Percentiles rank a stretch among this genome's conserved stretches.
phyloP scores from a whole-genome alignment of 2,888 invertebrate genomes.

The Eupithecia exiguata region DNA sequence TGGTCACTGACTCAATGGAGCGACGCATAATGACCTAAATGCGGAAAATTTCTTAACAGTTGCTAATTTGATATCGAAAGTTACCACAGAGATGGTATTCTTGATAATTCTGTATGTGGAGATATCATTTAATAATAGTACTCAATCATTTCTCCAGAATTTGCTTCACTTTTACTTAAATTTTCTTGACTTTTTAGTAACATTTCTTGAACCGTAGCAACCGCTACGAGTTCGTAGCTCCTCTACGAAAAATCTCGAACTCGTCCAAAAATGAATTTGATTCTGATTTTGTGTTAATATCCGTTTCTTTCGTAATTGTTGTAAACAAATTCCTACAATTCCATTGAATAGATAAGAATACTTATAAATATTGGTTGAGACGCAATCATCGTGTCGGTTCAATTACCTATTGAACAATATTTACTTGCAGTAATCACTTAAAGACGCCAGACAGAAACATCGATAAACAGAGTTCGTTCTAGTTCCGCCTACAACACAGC shows the following conservation, averaged over 20 bases:
- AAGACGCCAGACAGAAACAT: constrained; percentile 7
- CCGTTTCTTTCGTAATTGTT: not conserved
- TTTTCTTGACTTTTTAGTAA: not conserved
- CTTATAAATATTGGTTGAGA: constrained; percentile 33
- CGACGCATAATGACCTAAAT: constrained; percentile 41
- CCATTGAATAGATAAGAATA: constrained; percentile 42
- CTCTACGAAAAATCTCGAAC: constrained; percentile 21
- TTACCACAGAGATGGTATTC: not conserved
- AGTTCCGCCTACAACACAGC: not conserved
- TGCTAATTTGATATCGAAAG: not conserved
- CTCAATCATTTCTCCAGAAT: not conserved
- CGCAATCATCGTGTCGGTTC: constrained; percentile 37
- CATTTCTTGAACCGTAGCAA: constrained; percentile 7
- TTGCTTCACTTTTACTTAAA: not conserved
- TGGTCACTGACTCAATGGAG: constrained; percentile 77
- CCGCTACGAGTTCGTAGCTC: constrained; percentile 32
- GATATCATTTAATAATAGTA: not conserved
- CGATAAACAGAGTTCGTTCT: constrained; percentile 11
- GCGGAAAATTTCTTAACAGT: constrained; percentile 37
- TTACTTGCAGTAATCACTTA: constrained; percentile 33
- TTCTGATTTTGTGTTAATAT: not conserved
- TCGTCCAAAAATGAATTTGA: not conserved
- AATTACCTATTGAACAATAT: constrained; percentile 45
- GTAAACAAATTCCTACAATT: constrained; percentile 39
- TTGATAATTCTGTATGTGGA: not conserved